These are phyloP conservation scores for Chroicocephalus ridibundus DNA, from an alignment of 2,113 vertebrate species.

Conservation along the genomic window DNA sequence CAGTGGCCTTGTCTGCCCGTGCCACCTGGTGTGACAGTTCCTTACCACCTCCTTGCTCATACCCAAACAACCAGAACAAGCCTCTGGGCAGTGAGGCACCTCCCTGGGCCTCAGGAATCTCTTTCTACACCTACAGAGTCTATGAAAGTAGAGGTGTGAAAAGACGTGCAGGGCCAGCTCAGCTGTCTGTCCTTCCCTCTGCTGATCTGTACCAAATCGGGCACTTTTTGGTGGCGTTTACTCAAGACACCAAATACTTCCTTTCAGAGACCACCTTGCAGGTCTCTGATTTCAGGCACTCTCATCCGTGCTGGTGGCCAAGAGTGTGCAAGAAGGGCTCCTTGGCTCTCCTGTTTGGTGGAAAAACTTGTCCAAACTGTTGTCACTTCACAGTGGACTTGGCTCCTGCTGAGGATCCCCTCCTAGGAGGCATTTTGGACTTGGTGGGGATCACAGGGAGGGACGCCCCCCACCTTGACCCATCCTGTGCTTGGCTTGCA, in stretches of 20 bases:
- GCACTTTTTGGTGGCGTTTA: not conserved
- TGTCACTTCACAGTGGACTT: slow-evolving; percentile 6
- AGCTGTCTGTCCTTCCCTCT: not conserved
- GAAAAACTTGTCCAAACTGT: slow-evolving; percentile 7
- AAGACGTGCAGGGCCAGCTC: not conserved
- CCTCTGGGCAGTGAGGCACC: not conserved
- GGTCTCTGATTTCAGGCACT: not conserved
- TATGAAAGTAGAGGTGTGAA: not conserved
- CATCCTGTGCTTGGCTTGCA: slow-evolving; percentile 73
- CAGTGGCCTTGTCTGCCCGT: not conserved
- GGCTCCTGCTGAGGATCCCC: not conserved
- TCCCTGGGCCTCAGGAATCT: not conserved
- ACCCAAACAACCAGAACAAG: not conserved
- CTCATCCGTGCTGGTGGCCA: not conserved
- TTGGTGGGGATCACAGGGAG: not conserved
- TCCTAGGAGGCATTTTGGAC: not conserved
- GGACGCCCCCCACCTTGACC: slow-evolving; percentile 17
- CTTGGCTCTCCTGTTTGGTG: not conserved
- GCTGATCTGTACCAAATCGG: not conserved
- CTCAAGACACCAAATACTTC: not conserved
- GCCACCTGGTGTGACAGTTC: not conserved
- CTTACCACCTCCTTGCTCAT: not conserved
- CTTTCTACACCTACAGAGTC: not conserved
- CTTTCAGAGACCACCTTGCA: not conserved
- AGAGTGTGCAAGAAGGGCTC: not conserved